A percentile compares a stretch with the other conserved stretches of the same genome.
phyloP scores from a whole-genome alignment of 2,113 vertebrate species.

The Notiomystis cincta region DNA sequence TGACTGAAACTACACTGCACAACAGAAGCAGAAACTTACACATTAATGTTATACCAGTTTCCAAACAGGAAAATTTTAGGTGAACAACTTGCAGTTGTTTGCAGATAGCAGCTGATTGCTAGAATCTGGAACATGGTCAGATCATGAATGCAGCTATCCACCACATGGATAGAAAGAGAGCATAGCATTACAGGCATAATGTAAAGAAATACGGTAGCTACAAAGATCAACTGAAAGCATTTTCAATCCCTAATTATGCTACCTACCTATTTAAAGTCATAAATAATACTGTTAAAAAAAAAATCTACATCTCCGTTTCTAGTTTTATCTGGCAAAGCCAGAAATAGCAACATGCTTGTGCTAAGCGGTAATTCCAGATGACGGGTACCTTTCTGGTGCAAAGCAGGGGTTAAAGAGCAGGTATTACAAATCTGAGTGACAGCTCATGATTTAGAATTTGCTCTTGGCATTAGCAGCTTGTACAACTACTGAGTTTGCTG shows the following conservation, averaged over 20 bases:
- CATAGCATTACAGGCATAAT: not conserved
- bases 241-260: constrained; percentile 58
- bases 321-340: constrained; percentile 49
- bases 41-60: not conserved
- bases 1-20: constrained; percentile 33
- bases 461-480: constrained; percentile 41
- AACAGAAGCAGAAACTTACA: constrained; percentile 39
- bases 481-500: constrained; percentile 34
- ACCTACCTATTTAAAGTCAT: constrained; percentile 44
- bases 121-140: constrained; percentile 6
- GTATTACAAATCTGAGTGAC: not conserved
- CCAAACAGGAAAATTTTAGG: not conserved
- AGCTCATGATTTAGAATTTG: not conserved
- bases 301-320: constrained; percentile 34
- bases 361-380: constrained; percentile 53
- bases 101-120: not conserved
- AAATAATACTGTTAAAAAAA: constrained; percentile 67
- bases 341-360: constrained; percentile 43
- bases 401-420: constrained; percentile 29
- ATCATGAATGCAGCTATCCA: not conserved
- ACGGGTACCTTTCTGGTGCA: constrained; percentile 61
- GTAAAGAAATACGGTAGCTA: constrained; percentile 12
- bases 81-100: not conserved
- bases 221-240: constrained; percentile 23
- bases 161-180: not conserved